Percentiles rank a stretch among this genome's conserved stretches.
Conservation (phyloP, 2,888 invertebrate genomes). For the Heteropelma amictum region DNA sequence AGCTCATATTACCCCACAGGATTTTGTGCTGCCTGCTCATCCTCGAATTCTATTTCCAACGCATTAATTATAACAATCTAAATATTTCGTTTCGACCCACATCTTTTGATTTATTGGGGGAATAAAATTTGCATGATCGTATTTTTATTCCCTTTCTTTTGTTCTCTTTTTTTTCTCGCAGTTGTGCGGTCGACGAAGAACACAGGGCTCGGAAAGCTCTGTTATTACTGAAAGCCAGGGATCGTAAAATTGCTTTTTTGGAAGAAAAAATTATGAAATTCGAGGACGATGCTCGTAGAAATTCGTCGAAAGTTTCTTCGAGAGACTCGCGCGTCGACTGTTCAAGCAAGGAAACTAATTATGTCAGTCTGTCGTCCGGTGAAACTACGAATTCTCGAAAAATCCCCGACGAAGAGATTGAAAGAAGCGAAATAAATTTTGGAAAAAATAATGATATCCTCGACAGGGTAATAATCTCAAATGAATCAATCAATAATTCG, state of each 20-base stretch:
- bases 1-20: not conserved
- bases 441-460: not conserved
- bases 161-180: conserved; percentile 52
- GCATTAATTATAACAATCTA: conserved; percentile 15
- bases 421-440: not conserved
- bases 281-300: conserved; percentile 46
- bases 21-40: not conserved
- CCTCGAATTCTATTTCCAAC: conserved; percentile 7
- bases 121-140: conserved; percentile 31
- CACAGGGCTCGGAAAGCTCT: conserved; percentile 61
- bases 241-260: conserved; percentile 59
- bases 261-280: conserved; percentile 59
- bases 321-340: conserved; percentile 1
- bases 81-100: not conserved
- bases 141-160: not conserved
- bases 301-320: conserved; percentile 10
- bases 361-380: conserved; percentile 20
- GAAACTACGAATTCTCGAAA: not conserved
- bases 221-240: conserved; percentile 58
- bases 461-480: not conserved
- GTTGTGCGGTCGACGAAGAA: conserved; percentile 63
- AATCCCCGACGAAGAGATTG: not conserved
- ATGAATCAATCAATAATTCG: not conserved
- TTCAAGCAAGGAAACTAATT: conserved; percentile 26
- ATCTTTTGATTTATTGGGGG: conserved; percentile 14